A percentile compares a stretch with the other conserved stretches of the same genome.
These are phyloP conservation scores for Turnix velox DNA, from an alignment of 2,113 vertebrate genomes.

Conservation along the genomic window DNA sequence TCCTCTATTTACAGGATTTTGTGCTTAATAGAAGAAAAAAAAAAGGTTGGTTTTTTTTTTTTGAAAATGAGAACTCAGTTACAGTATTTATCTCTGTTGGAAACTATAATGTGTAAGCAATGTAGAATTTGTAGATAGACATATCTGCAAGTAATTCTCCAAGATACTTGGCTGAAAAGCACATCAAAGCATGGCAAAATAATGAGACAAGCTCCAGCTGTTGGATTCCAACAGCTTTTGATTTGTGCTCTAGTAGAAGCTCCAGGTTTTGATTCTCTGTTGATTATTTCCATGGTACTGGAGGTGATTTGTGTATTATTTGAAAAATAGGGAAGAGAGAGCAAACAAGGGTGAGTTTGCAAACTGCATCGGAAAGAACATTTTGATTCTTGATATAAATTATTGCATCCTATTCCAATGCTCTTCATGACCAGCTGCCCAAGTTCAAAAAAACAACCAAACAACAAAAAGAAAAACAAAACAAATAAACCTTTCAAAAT, in stretches of 20 bases:
- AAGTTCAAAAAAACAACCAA: background rate
- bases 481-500: background rate
- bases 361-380: conserved; percentile 62
- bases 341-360: conserved; percentile 71
- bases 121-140: conserved; percentile 76
- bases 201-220: conserved; percentile 81
- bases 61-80: conserved; percentile 73
- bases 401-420: background rate
- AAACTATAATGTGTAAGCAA: conserved; percentile 76
- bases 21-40: conserved; percentile 62
- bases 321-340: conserved; percentile 62
- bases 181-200: conserved; percentile 78
- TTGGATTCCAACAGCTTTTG: conserved; percentile 80
- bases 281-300: conserved; percentile 78
- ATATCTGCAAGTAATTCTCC: conserved; percentile 76
- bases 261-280: conserved; percentile 79
- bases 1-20: conserved; percentile 68
- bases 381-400: conserved; percentile 49
- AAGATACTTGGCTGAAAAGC: conserved; percentile 78
- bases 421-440: background rate
- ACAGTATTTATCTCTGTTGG: conserved; percentile 77
- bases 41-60: conserved; percentile 13
- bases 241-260: conserved; percentile 76
- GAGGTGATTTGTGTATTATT: conserved; percentile 77
- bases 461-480: too few relatives aligned